Percentiles rank a stretch among this genome's conserved stretches.
Evolutionary conservation across 35 echinoderm and acorn worm species (phyloP).

Genomic region (Acanthaster planci): DNA sequence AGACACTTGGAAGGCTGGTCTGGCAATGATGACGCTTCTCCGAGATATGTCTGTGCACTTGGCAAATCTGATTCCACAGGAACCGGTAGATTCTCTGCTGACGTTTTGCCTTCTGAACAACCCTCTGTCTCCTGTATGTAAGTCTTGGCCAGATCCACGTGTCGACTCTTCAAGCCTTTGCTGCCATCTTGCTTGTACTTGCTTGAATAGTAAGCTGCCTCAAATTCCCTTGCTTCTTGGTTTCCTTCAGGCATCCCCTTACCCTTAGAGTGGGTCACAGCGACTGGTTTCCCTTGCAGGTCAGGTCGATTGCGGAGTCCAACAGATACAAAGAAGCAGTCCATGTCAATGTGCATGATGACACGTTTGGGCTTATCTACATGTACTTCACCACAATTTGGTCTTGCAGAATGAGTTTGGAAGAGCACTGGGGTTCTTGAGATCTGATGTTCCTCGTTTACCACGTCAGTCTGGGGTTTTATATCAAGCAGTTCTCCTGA

Average conservation of each 20-base stretch:
- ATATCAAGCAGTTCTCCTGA: background rate
- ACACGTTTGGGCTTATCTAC: background rate
- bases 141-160: background rate
- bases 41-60: background rate
- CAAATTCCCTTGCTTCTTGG: slow-evolving; percentile 64
- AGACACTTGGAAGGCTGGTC: background rate
- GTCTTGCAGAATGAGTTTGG: background rate
- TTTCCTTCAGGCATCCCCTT: slow-evolving; percentile 69
- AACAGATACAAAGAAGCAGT: slow-evolving; percentile 99
- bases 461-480: too few relatives aligned
- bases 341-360: slow-evolving; percentile 99
- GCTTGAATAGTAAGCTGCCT: slow-evolving; percentile 72
- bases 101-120: background rate
- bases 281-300: slow-evolving; percentile 86
- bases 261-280: slow-evolving; percentile 90
- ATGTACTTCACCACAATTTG: background rate
- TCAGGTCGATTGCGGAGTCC: slow-evolving; percentile 80
- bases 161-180: background rate
- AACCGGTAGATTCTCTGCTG: background rate
- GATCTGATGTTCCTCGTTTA: background rate
- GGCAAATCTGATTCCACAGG: background rate
- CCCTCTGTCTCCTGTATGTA: slow-evolving; percentile 5
- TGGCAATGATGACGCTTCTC: background rate
- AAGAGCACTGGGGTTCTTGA: background rate
- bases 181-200: slow-evolving; percentile 36